Evolutionary conservation across 2,113 vertebrate species (phyloP).

Genomic region (Sphyrna mokarran): DNA sequence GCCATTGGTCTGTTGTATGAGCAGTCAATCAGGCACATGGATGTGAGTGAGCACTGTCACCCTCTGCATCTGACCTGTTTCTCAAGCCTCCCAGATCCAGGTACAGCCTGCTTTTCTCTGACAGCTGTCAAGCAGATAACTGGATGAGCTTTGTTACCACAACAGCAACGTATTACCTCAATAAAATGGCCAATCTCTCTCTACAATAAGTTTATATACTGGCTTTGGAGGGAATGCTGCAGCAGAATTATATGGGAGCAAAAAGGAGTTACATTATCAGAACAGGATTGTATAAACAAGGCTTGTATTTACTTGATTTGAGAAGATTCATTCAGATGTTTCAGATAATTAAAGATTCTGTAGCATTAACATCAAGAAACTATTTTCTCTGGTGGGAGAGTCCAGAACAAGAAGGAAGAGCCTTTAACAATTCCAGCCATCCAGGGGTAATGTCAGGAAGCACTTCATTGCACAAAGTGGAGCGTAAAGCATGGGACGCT

Average conservation of each 20-base stretch:
- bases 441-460: neutral
- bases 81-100: neutral
- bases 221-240: neutral
- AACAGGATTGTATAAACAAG: neutral
- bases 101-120: neutral
- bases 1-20: too few relatives aligned
- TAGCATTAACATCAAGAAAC: too few relatives aligned
- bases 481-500: neutral
- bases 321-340: neutral
- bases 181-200: neutral
- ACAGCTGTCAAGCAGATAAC: neutral
- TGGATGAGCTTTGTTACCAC: neutral
- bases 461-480: neutral
- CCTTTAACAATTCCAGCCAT: neutral
- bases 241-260: neutral
- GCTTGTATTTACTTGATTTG: neutral
- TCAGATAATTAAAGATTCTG: neutral
- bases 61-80: neutral
- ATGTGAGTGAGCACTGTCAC: neutral
- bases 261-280: neutral
- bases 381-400: neutral
- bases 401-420: neutral
- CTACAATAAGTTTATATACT: neutral
- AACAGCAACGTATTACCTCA: too few relatives aligned
- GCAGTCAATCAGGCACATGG: neutral